Conservation (phyloP, 1,140 invertebrate genomes). For the Diplogasteroides magnus region DNA sequence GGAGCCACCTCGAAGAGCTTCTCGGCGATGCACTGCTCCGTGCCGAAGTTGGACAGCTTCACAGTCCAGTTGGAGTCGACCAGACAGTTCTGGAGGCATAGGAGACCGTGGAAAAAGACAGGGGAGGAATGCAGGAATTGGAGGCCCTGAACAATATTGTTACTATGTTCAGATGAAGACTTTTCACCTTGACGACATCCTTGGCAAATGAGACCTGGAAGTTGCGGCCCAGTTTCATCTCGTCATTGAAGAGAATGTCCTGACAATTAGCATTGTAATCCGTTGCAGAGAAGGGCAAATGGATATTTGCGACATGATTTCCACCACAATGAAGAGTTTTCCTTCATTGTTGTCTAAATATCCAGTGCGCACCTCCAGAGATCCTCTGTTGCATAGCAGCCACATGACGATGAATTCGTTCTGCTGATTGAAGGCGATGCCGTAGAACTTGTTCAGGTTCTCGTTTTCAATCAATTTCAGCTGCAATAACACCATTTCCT, state of each 20-base stretch:
- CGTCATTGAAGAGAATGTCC: conserved; percentile 53
- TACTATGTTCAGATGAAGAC: too few relatives aligned
- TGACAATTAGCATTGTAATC: conserved; percentile 12
- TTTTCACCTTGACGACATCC: conserved; percentile 54
- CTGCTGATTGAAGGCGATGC: conserved; percentile 54
- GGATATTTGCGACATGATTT: too few relatives aligned
- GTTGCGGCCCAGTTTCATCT: conserved; percentile 49
- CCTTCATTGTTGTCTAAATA: conserved; percentile 5
- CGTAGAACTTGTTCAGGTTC: conserved; percentile 55
- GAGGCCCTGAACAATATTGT: conserved; percentile 37
- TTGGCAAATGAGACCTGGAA: conserved; percentile 55
- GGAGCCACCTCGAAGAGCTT: too few relatives aligned
- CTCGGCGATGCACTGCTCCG: conserved; percentile 47
- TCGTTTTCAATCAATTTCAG: conserved; percentile 53
- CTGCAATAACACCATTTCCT: conserved; percentile 31
- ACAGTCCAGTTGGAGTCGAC: too few relatives aligned
- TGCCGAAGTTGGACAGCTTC: too few relatives aligned
- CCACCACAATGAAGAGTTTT: too few relatives aligned
- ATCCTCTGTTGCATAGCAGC: conserved; percentile 48
- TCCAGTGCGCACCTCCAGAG: conserved; percentile 40
- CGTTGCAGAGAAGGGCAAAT: too few relatives aligned
- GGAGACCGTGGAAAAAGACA: conserved; percentile 47
- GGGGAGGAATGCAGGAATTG: conserved; percentile 46
- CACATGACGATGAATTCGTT: conserved; percentile 52
- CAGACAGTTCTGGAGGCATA: conserved; percentile 55